Evolutionary conservation across 2,797 vertebrate species (phyloP).

Genomic region (Myotis pilosus): DNA sequence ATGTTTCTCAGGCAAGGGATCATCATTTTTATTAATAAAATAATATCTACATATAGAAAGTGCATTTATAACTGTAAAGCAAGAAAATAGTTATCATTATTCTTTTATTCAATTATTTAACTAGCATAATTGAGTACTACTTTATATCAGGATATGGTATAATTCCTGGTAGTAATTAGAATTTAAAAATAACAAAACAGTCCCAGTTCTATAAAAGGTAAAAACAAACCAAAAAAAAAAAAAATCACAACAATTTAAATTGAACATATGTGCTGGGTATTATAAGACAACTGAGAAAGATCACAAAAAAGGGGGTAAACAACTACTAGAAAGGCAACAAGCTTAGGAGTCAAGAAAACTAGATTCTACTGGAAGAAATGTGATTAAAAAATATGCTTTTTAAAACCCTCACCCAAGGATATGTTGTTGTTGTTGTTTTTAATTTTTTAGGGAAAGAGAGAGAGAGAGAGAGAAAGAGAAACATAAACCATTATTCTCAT

Average conservation of each 20-base stretch:
- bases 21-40: not conserved
- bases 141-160: not conserved
- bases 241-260: not conserved
- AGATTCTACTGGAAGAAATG: not conserved
- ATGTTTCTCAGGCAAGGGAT: fast-evolving
- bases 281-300: not conserved
- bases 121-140: not conserved
- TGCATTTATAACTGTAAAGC: not conserved
- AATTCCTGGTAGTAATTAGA: not conserved
- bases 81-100: not conserved
- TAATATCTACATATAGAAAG: not conserved
- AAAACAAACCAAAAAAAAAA: not conserved
- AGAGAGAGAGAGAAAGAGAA: not conserved
- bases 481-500: not conserved
- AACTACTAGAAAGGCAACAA: not conserved
- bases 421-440: not conserved
- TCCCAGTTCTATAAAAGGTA: not conserved
- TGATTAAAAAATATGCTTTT: not conserved
- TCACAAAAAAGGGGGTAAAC: not conserved
- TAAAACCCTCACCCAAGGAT: not conserved
- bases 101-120: not conserved
- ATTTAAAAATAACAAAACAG: not conserved
- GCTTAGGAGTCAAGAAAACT: not conserved
- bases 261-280: not conserved
- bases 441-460: not conserved